phyloP scores from a whole-genome alignment of 30 jellyfish, hydroid and myxozoan species.

The Cassiopea andromeda region DNA sequence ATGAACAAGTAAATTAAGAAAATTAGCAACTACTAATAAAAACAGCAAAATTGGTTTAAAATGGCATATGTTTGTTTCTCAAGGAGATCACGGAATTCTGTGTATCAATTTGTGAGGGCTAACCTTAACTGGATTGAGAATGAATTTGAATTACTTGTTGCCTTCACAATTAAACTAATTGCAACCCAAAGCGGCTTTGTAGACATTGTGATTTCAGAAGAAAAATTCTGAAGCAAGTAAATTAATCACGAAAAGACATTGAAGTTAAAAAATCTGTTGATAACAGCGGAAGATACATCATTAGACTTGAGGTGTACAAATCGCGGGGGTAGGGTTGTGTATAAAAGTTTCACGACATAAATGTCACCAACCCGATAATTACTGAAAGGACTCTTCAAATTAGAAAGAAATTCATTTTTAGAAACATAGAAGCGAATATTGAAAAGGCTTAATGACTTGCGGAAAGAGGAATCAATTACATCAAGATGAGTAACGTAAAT shows the following conservation, averaged over 20 bases:
- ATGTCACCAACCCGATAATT: neutral
- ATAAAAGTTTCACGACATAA: neutral
- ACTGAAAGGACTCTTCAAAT: too few species aligned
- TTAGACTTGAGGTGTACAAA: neutral
- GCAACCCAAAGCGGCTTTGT: neutral
- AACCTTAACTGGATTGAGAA: neutral
- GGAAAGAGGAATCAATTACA: too few species aligned
- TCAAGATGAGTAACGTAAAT: too few species aligned
- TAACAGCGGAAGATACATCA: neutral
- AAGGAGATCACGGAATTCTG: neutral
- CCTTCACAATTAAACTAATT: constrained; percentile 9
- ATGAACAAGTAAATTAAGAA: neutral
- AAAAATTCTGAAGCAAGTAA: neutral
- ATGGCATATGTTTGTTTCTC: constrained; percentile 8
- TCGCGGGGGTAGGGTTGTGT: neutral
- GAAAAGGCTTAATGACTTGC: too few species aligned
- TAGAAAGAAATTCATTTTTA: too few species aligned
- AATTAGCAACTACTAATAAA: constrained; percentile 9
- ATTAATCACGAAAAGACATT: neutral
- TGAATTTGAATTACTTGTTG: neutral
- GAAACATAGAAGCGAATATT: too few species aligned
- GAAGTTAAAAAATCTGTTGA: neutral
- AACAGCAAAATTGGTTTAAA: constrained; percentile 20
- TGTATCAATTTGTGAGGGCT: constrained; percentile 2
- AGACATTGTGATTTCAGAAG: neutral